Percentiles rank a stretch among this genome's conserved stretches.
Conservation (phyloP, 2,888 invertebrate species). For the Rambutsinella grinnellia region DNA sequence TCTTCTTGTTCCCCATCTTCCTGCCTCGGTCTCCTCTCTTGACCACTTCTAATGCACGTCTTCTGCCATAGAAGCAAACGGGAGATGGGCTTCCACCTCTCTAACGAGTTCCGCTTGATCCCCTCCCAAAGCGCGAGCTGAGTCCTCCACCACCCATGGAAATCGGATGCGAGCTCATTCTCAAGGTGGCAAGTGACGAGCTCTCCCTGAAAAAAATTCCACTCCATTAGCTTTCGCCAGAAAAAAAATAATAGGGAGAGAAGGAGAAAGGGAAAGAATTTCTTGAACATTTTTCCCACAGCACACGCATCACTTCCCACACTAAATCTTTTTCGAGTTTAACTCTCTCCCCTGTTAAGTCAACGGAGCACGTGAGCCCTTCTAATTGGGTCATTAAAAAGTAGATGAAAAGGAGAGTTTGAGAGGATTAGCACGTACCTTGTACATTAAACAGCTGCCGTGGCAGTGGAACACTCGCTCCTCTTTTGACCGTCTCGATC, state of each 20-base stretch:
- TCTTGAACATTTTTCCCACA: no score
- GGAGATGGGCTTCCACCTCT: slow-evolving; percentile 55
- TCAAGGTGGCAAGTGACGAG: slow-evolving; percentile 62
- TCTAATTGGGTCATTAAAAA: slow-evolving; percentile 5
- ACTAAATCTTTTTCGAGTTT: not conserved
- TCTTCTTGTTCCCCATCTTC: not conserved
- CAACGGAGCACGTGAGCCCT: not conserved
- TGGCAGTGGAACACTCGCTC: slow-evolving; percentile 59
- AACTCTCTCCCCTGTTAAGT: not conserved
- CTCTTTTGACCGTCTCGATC: slow-evolving; percentile 1
- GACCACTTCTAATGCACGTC: slow-evolving; percentile 31
- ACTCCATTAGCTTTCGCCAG: slow-evolving; percentile 6
- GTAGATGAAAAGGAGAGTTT: not conserved
- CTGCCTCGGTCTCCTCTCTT: not conserved
- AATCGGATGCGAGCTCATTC: slow-evolving; percentile 50
- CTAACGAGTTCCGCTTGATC: slow-evolving; percentile 36
- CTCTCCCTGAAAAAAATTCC: slow-evolving; percentile 48
- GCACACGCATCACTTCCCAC: slow-evolving; percentile 1
- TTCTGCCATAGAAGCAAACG: slow-evolving; percentile 60
- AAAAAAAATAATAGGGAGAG: not conserved
- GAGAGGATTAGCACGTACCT: slow-evolving; percentile 41
- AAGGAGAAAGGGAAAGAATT: not conserved
- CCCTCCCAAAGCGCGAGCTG: slow-evolving; percentile 61
- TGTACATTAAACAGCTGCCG: slow-evolving; percentile 63
- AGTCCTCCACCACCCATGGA: slow-evolving; percentile 65